Evolutionary conservation across 2,113 vertebrate species (phyloP).

Genomic region (Trachemys scripta): DNA sequence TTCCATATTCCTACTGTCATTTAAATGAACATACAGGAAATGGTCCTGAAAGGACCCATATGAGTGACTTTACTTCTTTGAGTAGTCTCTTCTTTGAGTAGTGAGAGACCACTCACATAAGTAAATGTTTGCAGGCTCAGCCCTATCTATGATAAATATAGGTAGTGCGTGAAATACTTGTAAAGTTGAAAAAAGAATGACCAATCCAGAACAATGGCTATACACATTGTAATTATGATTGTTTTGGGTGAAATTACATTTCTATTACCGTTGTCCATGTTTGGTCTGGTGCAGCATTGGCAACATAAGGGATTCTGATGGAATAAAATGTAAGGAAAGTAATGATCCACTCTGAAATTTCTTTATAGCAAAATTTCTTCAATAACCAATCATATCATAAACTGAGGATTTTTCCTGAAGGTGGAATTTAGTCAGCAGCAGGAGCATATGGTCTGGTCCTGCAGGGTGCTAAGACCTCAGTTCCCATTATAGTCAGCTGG

Average conservation of each 20-base stretch:
- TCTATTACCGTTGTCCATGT: neutral
- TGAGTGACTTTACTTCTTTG: neutral
- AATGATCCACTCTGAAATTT: neutral
- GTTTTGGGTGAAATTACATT: neutral
- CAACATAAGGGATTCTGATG: neutral
- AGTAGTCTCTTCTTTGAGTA: neutral
- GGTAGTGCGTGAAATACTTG: neutral
- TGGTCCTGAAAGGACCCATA: neutral
- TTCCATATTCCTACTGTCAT: neutral
- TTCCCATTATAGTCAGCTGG: neutral
- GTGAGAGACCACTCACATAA: neutral
- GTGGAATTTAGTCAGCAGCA: slow-evolving; percentile 8
- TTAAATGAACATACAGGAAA: neutral
- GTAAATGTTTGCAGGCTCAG: neutral
- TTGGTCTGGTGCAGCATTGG: neutral
- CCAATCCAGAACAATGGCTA: neutral
- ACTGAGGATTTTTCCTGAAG: neutral
- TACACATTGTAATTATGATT: neutral
- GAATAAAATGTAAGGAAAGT: neutral
- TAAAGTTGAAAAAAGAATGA: neutral
- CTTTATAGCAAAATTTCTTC: neutral
- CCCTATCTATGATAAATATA: neutral
- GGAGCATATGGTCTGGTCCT: neutral
- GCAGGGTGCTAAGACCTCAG: neutral
- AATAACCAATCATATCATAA: neutral